Percentiles rank a stretch among this genome's conserved stretches.
Evolutionary conservation across 2,888 invertebrate species (phyloP).

Genomic region (Leuctra nigra): DNA sequence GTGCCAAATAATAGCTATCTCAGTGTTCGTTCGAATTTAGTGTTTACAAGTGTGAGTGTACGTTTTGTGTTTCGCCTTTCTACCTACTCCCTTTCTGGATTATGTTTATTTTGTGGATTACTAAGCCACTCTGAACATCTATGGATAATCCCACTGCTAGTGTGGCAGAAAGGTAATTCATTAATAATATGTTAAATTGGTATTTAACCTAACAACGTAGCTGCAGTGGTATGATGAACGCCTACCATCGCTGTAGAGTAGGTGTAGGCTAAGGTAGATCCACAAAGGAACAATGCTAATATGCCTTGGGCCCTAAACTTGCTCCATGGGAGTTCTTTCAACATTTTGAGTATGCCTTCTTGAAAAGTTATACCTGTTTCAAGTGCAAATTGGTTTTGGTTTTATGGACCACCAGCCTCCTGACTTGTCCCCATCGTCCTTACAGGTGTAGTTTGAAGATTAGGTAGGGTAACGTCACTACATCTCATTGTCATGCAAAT

Average conservation of each 20-base stretch:
- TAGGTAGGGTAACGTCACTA: too few species aligned
- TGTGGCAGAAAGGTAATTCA: conserved; percentile 32
- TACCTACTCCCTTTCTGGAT: conserved; percentile 19
- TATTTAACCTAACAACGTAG: too few species aligned
- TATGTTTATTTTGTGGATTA: conserved; percentile 29
- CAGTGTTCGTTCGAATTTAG: too few species aligned
- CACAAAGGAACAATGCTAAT: conserved; percentile 10
- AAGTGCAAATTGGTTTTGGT: not conserved
- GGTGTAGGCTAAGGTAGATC: not conserved
- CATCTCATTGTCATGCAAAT: too few species aligned
- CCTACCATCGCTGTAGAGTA: not conserved
- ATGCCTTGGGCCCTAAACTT: conserved; percentile 3
- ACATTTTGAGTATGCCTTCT: too few species aligned
- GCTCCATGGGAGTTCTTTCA: too few species aligned
- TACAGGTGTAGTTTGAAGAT: too few species aligned
- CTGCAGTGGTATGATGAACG: too few species aligned
- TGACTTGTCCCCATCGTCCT: not conserved
- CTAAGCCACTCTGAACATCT: conserved; percentile 19
- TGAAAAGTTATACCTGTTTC: not conserved
- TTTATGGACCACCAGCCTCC: not conserved
- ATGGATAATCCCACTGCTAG: conserved; percentile 34
- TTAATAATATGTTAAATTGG: too few species aligned
- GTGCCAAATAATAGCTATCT: conserved; percentile 4
- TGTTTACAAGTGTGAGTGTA: not conserved
- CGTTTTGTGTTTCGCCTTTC: not conserved